Conservation (phyloP, 2,113 vertebrate species). For the Solea senegalensis region DNA sequence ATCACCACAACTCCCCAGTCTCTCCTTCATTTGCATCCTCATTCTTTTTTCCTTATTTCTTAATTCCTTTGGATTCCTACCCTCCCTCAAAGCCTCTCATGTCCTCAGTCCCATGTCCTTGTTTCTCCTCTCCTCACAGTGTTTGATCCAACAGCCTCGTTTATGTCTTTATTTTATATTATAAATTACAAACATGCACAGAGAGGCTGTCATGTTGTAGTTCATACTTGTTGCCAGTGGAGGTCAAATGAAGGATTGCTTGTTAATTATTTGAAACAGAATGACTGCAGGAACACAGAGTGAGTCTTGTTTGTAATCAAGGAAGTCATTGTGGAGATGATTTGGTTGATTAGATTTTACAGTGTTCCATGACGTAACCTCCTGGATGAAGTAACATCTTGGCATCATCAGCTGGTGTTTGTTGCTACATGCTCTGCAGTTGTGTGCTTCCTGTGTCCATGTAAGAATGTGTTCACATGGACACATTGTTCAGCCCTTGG, state of each 20-base stretch:
- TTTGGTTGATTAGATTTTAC: neutral
- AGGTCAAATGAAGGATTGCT: conserved; percentile 37
- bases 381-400: neutral
- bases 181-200: too few relatives aligned
- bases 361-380: neutral
- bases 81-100: too few relatives aligned
- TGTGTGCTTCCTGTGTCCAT: conserved; percentile 4
- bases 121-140: too few relatives aligned
- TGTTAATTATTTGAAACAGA: neutral
- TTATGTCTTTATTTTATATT: too few relatives aligned
- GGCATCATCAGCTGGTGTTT: conserved; percentile 6
- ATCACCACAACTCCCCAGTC: too few relatives aligned
- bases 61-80: too few relatives aligned
- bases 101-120: too few relatives aligned
- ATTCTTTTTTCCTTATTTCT: too few relatives aligned
- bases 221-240: conserved; percentile 33
- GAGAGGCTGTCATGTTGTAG: conserved; percentile 11
- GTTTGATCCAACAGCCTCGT: too few relatives aligned
- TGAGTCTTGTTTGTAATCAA: neutral
- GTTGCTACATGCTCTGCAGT: conserved; percentile 4
- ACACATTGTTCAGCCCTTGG: conserved; percentile 51
- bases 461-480: conserved; percentile 21
- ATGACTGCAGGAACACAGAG: neutral
- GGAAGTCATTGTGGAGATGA: neutral
- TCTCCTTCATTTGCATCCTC: too few relatives aligned